A percentile compares a stretch with the other conserved stretches of the same genome.
These are phyloP conservation scores for Caenorhabditis sp. DNA, from an alignment of 2,888 invertebrate genomes.

Conservation along the genomic window DNA sequence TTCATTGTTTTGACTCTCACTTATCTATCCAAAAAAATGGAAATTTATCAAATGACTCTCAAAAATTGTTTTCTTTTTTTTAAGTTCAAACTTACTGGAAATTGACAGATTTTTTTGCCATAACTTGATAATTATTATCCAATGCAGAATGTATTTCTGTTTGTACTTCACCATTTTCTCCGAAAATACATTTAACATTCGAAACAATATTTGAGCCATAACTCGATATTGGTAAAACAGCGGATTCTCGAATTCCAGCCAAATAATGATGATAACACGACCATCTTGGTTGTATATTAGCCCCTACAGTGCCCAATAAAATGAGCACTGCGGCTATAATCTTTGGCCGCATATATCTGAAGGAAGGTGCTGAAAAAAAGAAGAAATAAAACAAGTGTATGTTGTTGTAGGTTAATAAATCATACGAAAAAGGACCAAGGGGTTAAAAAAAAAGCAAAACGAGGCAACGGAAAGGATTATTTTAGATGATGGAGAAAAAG, in stretches of 20 bases:
- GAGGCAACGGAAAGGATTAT: neutral
- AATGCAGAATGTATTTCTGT: slow-evolving; percentile 45
- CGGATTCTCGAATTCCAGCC: slow-evolving; percentile 26
- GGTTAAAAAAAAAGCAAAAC: neutral
- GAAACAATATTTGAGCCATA: slow-evolving; percentile 18
- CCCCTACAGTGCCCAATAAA: slow-evolving; percentile 6
- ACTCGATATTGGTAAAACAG: slow-evolving; percentile 26
- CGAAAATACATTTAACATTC: slow-evolving; percentile 38
- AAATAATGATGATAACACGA: slow-evolving; percentile 41
- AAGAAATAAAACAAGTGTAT: neutral
- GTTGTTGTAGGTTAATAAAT: neutral
- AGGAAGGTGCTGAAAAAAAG: neutral
- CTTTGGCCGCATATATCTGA: neutral
- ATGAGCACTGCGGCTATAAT: neutral
- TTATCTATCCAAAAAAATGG: slow-evolving; percentile 3
- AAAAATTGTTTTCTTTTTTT: too few species aligned
- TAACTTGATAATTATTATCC: slow-evolving; percentile 30
- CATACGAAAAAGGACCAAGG: neutral
- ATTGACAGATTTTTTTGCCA: slow-evolving; percentile 42
- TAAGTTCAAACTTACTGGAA: slow-evolving; percentile 41
- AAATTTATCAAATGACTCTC: slow-evolving; percentile 3
- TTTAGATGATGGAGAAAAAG: neutral
- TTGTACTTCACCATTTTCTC: slow-evolving; percentile 20
- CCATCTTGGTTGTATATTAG: slow-evolving; percentile 30
- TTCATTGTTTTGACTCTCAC: too few species aligned